Conservation (phyloP, 2,113 vertebrate genomes). For the Gasterosteus aculeatus region DNA sequence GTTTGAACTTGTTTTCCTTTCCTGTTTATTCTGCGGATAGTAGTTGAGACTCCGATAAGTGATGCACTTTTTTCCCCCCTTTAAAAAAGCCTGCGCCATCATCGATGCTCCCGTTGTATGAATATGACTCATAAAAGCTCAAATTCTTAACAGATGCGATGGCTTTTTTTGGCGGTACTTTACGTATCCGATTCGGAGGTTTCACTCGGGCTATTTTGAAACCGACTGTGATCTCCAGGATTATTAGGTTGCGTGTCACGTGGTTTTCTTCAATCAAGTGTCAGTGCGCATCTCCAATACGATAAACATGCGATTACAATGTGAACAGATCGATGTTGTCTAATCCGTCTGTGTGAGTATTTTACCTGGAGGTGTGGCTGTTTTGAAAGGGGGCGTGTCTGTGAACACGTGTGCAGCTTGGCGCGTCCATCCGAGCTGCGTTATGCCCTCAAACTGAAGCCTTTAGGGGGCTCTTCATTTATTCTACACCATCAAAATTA, state of each 20-base stretch:
- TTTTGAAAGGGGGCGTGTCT: conserved; percentile 61
- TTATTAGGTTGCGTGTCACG: not conserved
- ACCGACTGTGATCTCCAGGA: not conserved
- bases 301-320: not conserved
- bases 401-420: conserved; percentile 44
- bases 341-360: not conserved
- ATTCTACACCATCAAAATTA: not conserved
- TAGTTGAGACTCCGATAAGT: not conserved
- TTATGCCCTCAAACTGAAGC: not conserved
- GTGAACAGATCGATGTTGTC: conserved; percentile 1
- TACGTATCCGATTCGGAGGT: not conserved
- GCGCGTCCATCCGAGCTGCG: conserved; percentile 4
- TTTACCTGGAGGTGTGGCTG: conserved; percentile 17
- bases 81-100: not conserved
- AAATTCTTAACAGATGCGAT: not conserved
- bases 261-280: not conserved
- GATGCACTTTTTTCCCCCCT: not conserved
- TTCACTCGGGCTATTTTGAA: not conserved
- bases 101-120: not conserved
- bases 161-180: not conserved
- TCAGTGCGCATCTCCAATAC: not conserved
- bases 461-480: not conserved
- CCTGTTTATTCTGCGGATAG: not conserved
- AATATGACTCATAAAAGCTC: not conserved
- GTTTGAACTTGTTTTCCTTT: conserved; percentile 42